These are phyloP conservation scores for Operophtera brumata DNA, from an alignment of 2,888 invertebrate genomes.

Conservation along the genomic window DNA sequence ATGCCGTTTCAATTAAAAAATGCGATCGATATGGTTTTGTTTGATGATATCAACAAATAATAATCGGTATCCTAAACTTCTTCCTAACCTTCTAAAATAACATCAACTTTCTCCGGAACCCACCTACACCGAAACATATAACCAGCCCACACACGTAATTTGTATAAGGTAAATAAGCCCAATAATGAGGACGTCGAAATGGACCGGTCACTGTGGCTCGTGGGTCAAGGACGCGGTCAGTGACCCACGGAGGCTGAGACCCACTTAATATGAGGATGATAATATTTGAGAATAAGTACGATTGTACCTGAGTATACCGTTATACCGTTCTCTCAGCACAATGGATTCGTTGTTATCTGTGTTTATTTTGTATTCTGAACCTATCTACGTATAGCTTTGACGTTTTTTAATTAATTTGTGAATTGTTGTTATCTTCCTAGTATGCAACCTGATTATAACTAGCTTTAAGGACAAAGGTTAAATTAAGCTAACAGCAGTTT, in stretches of 20 bases:
- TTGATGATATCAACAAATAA: not conserved
- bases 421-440: no score
- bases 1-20: not conserved
- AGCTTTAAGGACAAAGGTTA: no score
- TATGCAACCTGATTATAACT: no score
- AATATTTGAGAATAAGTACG: not conserved
- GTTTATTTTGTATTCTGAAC: no score
- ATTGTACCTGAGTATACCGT: no score
- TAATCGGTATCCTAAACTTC: no score
- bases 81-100: not conserved
- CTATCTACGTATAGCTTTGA: no score
- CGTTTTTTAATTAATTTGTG: no score
- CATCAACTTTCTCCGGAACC: conserved; percentile 27
- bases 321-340: no score
- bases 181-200: conserved; percentile 31
- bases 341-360: no score
- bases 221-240: conserved; percentile 71
- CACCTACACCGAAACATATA: not conserved
- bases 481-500: no score
- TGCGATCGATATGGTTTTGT: not conserved
- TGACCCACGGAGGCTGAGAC: conserved; percentile 48
- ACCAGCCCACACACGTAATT: conserved; percentile 21
- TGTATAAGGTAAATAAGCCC: conserved; percentile 37
- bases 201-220: conserved; percentile 31
- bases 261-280: conserved; percentile 5